phyloP scores from a whole-genome alignment of 1,140 invertebrate species.

The Globodera rostochiensis region DNA sequence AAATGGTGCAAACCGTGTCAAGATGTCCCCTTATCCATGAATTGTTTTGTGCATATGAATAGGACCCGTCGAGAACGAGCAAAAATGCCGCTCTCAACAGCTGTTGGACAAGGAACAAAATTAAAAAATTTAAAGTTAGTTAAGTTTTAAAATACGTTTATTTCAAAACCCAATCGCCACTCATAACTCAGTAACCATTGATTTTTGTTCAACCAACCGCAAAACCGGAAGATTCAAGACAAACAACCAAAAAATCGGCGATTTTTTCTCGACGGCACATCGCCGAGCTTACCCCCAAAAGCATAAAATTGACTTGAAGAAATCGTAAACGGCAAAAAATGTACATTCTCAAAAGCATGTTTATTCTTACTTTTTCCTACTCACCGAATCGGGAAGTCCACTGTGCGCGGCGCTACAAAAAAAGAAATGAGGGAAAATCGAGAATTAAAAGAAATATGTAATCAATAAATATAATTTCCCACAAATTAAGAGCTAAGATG shows the following conservation, averaged over 20 bases:
- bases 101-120: background rate
- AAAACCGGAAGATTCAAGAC: too few relatives aligned
- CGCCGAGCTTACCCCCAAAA: too few relatives aligned
- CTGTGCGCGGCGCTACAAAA: slow-evolving; percentile 19
- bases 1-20: background rate
- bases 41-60: slow-evolving; percentile 17
- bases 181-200: too few relatives aligned
- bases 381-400: slow-evolving; percentile 31
- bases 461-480: background rate
- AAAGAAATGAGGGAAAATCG: background rate
- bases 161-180: too few relatives aligned
- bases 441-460: background rate
- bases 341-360: background rate
- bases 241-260: too few relatives aligned
- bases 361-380: background rate
- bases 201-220: too few relatives aligned
- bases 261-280: too few relatives aligned
- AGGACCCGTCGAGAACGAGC: slow-evolving; percentile 11
- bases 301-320: too few relatives aligned
- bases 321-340: too few relatives aligned
- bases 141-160: too few relatives aligned
- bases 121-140: background rate
- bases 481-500: background rate
- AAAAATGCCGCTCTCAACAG: slow-evolving; percentile 18
- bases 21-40: slow-evolving; percentile 15